Evolutionary conservation across 2,797 vertebrate genomes (phyloP).

Genomic region (Urophycis tenuis): DNA sequence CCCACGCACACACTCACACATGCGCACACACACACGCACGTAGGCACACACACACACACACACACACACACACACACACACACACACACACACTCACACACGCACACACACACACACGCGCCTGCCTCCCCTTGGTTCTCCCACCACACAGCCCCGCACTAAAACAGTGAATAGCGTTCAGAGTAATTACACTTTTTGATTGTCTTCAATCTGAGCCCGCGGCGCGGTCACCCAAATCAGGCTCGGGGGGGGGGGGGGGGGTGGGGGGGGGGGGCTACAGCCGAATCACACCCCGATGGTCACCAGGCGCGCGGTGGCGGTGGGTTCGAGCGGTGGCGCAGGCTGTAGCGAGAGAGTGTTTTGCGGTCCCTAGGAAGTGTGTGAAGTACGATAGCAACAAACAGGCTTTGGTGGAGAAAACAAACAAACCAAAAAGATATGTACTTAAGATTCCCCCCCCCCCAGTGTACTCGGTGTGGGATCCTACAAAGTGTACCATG

Average conservation of each 20-base stretch:
- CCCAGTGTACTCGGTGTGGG: conserved; percentile 41
- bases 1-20: too few relatives aligned
- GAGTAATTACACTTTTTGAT: conserved; percentile 61
- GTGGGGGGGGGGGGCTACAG: too few relatives aligned
- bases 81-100: too few relatives aligned
- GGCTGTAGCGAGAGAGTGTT: conserved; percentile 1
- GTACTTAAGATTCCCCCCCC: conserved; percentile 28
- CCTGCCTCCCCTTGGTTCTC: too few relatives aligned
- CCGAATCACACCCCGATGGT: not conserved
- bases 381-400: conserved; percentile 28
- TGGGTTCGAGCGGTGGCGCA: conserved; percentile 15
- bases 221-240: too few relatives aligned
- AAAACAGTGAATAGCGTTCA: conserved; percentile 35
- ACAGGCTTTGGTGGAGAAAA: conserved; percentile 18
- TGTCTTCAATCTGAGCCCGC: conserved; percentile 62
- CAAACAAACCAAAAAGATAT: conserved; percentile 27
- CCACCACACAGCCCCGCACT: conserved; percentile 32
- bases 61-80: too few relatives aligned
- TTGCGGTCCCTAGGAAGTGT: conserved; percentile 20
- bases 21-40: too few relatives aligned
- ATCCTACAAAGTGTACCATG: conserved; percentile 62
- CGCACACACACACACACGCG: too few relatives aligned
- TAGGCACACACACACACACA: too few relatives aligned
- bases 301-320: not conserved
- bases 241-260: too few relatives aligned